Evolutionary conservation across 1,140 invertebrate genomes (phyloP).

Genomic region (Geopemphigus sp.): DNA sequence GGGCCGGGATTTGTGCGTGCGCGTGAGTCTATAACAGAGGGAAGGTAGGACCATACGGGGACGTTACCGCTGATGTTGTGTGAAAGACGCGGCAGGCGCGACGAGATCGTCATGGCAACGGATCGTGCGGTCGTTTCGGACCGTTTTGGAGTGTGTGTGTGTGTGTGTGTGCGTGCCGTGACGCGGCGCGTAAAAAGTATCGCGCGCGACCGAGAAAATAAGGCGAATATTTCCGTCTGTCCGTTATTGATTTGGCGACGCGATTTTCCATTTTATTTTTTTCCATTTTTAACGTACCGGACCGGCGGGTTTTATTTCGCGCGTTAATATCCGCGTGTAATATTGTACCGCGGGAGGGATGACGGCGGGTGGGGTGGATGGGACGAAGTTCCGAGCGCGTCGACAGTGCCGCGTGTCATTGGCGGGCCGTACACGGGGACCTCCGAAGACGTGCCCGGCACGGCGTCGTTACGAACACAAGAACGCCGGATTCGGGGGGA

Average conservation of each 20-base stretch:
- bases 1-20: background rate
- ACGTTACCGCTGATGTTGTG: too few species aligned
- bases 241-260: conserved; percentile 30
- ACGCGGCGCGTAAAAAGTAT: too few species aligned
- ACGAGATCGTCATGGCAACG: conserved; percentile 16
- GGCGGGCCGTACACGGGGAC: too few species aligned
- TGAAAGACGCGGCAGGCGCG: too few species aligned
- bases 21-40: background rate
- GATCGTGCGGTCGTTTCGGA: conserved; percentile 4
- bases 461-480: too few species aligned
- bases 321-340: background rate
- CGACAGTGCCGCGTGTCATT: too few species aligned
- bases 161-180: background rate
- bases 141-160: background rate
- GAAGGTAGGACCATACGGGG: background rate
- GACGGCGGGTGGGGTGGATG: too few species aligned
- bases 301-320: background rate
- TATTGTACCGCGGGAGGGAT: too few species aligned
- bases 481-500: too few species aligned
- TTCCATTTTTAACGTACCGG: background rate
- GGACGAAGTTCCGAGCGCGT: too few species aligned
- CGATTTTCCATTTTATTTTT: conserved; percentile 12
- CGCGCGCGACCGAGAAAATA: conserved; percentile 21
- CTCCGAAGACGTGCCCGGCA: too few species aligned
- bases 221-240: conserved; percentile 34